These are phyloP conservation scores for Wasmannia auropunctata DNA, from an alignment of 1,140 invertebrate genomes.

Conservation along the genomic window DNA sequence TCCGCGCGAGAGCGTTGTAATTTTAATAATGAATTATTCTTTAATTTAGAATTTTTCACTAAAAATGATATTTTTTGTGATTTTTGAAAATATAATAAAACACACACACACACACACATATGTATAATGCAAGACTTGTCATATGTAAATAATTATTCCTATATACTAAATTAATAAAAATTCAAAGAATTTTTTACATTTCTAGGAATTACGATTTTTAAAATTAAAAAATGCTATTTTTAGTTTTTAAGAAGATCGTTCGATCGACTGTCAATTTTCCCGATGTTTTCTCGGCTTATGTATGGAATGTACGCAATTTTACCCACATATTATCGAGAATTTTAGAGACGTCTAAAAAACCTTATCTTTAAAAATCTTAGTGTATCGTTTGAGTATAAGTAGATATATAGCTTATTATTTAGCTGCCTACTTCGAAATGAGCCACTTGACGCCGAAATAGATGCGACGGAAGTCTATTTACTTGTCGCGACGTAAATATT, in stretches of 20 bases:
- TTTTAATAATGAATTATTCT: neutral
- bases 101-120: neutral
- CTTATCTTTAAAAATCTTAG: neutral
- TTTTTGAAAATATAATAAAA: neutral
- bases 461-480: neutral
- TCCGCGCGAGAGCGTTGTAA: neutral
- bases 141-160: too few relatives aligned
- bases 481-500: conserved; percentile 12
- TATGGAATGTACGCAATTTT: too few relatives aligned
- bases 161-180: neutral
- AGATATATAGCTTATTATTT: conserved; percentile 22
- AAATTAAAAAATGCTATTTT: neutral
- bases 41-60: neutral
- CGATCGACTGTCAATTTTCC: too few relatives aligned
- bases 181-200: neutral
- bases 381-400: neutral
- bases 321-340: too few relatives aligned
- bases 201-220: neutral
- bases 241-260: too few relatives aligned
- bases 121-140: neutral
- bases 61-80: neutral
- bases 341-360: neutral
- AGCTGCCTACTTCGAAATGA: neutral
- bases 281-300: too few relatives aligned
- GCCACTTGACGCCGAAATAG: conserved; percentile 14